These are phyloP conservation scores for Odontomachus brunneus DNA, from an alignment of 1,140 invertebrate species.

Conservation along the genomic window DNA sequence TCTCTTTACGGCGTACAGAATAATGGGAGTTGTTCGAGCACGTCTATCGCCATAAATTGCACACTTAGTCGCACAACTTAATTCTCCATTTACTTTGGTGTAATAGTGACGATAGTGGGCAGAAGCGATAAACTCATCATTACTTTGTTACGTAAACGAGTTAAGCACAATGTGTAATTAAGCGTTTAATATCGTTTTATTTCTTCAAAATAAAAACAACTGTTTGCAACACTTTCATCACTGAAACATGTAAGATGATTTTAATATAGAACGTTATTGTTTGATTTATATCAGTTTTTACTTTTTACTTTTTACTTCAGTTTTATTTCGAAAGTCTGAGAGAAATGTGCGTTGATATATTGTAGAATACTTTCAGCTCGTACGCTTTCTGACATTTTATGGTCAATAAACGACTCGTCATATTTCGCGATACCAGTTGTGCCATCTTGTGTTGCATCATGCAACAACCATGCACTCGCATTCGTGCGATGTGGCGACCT, in stretches of 20 bases:
- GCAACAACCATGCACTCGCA: slow-evolving; percentile 11
- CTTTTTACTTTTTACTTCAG: slow-evolving; percentile 22
- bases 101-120: slow-evolving; percentile 63
- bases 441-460: slow-evolving; percentile 64
- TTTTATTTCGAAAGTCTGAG: not conserved
- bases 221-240: not conserved
- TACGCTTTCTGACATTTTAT: slow-evolving; percentile 29
- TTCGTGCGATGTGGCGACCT: slow-evolving; percentile 59
- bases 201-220: not conserved
- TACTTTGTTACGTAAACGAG: slow-evolving; percentile 45
- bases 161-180: slow-evolving; percentile 22
- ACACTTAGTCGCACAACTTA: slow-evolving; percentile 68
- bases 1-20: slow-evolving; percentile 62
- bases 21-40: slow-evolving; percentile 66
- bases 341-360: not conserved
- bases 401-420: slow-evolving; percentile 31
- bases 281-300: slow-evolving; percentile 24
- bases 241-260: not conserved
- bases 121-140: slow-evolving; percentile 34
- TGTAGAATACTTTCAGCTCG: not conserved
- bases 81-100: slow-evolving; percentile 69
- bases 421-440: slow-evolving; percentile 39
- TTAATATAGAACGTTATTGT: slow-evolving; percentile 2
- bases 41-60: slow-evolving; percentile 69
- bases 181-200: slow-evolving; percentile 10